Conservation (phyloP, 2,113 vertebrate species). For the Girardinichthys multiradiatus region DNA sequence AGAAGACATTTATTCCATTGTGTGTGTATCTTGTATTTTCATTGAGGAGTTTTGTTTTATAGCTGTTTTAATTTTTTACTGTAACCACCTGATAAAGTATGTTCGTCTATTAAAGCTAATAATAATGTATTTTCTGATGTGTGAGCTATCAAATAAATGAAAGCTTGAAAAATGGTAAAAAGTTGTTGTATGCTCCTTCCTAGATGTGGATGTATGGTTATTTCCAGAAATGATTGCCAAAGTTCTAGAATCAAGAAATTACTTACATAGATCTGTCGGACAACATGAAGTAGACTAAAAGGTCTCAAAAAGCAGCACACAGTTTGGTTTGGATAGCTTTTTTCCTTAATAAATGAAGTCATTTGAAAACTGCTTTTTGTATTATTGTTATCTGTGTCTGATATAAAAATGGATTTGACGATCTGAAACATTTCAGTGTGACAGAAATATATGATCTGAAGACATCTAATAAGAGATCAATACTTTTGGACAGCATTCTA, state of each 20-base stretch:
- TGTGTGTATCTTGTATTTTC: conserved; percentile 55
- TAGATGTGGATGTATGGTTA: neutral
- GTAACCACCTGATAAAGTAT: conserved; percentile 42
- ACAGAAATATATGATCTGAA: neutral
- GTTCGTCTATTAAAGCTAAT: conserved; percentile 53
- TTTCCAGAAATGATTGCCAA: no score
- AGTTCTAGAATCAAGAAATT: neutral
- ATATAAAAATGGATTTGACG: neutral
- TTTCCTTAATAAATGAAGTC: neutral
- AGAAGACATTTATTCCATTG: conserved; percentile 32
- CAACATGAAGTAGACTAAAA: neutral
- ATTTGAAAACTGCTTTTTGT: neutral
- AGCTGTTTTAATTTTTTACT: conserved; percentile 69
- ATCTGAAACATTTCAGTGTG: neutral
- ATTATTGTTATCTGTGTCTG: neutral
- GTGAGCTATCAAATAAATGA: conserved; percentile 66
- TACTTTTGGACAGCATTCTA: neutral
- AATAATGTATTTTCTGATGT: conserved; percentile 44
- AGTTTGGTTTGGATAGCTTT: neutral
- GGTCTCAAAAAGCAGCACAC: neutral
- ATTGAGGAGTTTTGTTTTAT: conserved; percentile 51
- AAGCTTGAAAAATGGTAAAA: conserved; percentile 7
- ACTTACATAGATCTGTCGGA: neutral
- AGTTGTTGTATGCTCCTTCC: neutral
- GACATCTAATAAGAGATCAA: neutral